These are phyloP conservation scores for Thera obeliscata DNA, from an alignment of 2,888 invertebrate genomes.

Conservation along the genomic window DNA sequence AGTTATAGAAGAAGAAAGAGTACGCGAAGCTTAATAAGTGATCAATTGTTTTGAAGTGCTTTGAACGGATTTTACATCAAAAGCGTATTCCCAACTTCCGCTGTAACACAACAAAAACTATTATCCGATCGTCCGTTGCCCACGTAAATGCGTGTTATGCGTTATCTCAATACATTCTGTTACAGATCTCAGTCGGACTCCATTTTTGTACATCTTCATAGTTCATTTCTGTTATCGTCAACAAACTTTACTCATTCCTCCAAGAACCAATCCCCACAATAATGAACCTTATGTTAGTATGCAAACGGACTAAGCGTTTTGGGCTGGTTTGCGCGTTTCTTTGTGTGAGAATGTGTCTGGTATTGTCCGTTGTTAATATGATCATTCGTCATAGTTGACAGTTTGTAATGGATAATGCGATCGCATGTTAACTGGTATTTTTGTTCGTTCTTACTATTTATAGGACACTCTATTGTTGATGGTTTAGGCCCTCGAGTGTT, in stretches of 20 bases:
- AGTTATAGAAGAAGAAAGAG: no score
- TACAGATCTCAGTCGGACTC: slow-evolving; percentile 60
- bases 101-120: slow-evolving; percentile 57
- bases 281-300: slow-evolving; percentile 40
- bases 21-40: no score
- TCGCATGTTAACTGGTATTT: slow-evolving; percentile 57
- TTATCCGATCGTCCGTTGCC: slow-evolving; percentile 63
- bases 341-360: slow-evolving; percentile 44
- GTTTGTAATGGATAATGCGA: slow-evolving; percentile 71
- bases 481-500: slow-evolving; percentile 34
- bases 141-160: slow-evolving; percentile 70
- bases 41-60: no score
- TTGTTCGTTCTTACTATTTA: slow-evolving; percentile 42
- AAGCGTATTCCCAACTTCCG: slow-evolving; percentile 27
- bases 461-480: slow-evolving; percentile 42
- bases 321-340: neutral
- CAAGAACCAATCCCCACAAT: slow-evolving; percentile 19
- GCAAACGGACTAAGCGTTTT: slow-evolving; percentile 7
- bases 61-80: no score
- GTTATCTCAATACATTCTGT: slow-evolving; percentile 70
- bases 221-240: slow-evolving; percentile 44
- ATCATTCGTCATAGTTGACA: slow-evolving; percentile 74
- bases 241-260: slow-evolving; percentile 32
- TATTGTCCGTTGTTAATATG: slow-evolving; percentile 68
- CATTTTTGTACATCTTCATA: slow-evolving; percentile 64